These are phyloP conservation scores for Itoplectis maculator DNA, from an alignment of 2,888 invertebrate genomes.

Conservation along the genomic window DNA sequence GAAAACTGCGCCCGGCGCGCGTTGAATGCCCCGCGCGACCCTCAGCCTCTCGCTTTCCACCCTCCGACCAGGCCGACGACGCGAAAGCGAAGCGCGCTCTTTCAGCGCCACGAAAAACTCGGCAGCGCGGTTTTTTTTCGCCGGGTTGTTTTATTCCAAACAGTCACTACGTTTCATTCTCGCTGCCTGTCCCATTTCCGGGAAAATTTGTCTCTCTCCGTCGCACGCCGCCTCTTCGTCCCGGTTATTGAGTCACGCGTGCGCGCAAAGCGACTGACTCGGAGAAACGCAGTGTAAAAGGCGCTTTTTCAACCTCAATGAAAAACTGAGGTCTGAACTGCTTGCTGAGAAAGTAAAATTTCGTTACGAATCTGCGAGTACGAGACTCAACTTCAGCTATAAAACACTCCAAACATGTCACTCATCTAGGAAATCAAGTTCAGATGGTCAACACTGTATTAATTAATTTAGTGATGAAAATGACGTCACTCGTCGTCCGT, in stretches of 20 bases:
- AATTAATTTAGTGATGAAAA: no score
- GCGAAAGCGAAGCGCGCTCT: no score
- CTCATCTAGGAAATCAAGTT: no score
- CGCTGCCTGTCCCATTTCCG: constrained; percentile 31
- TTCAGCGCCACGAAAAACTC: constrained; percentile 69
- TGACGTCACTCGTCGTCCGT: no score
- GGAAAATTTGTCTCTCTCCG: constrained; percentile 32
- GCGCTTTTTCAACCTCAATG: no score
- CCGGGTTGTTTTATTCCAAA: constrained; percentile 72
- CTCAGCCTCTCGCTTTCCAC: constrained; percentile 54
- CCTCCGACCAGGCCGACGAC: constrained; percentile 34
- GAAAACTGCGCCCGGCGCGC: constrained; percentile 72
- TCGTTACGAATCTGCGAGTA: constrained; percentile 80
- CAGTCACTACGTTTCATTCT: constrained; percentile 69
- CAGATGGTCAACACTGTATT: no score
- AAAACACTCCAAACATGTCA: no score
- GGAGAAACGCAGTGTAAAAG: neutral
- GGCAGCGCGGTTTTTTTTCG: constrained; percentile 69
- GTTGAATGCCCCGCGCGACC: constrained; percentile 47
- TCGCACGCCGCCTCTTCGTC: constrained; percentile 2
- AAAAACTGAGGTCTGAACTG: no score
- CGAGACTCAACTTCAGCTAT: constrained; percentile 74
- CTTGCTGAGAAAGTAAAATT: no score
- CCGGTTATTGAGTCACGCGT: constrained; percentile 15
- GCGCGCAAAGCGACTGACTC: neutral